Percentiles rank a stretch among this genome's conserved stretches.
These are phyloP conservation scores for Caradrina kadenii DNA, from an alignment of 2,888 invertebrate genomes.

Conservation along the genomic window DNA sequence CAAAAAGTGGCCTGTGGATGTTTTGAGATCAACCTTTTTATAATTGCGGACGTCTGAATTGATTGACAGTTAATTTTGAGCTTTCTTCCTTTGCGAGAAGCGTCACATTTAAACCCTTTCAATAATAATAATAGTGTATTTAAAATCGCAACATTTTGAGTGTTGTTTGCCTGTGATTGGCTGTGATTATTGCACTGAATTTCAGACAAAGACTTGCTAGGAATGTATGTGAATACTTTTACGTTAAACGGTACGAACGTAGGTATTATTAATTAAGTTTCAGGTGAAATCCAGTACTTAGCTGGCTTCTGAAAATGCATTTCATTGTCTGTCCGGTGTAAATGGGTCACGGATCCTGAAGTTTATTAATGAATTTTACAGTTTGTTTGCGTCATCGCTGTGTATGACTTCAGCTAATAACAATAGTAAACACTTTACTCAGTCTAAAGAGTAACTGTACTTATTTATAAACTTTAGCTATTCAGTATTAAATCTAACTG, in stretches of 20 bases:
- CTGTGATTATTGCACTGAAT: constrained; percentile 22
- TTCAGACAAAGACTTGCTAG: constrained; percentile 6
- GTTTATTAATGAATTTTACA: constrained; percentile 32
- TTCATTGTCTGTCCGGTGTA: constrained; percentile 29
- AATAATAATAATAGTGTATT: constrained; percentile 31
- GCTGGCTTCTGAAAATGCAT: constrained; percentile 31
- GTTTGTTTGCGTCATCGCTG: constrained; percentile 29
- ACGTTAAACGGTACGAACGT: neutral
- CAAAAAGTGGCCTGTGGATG: constrained; percentile 80
- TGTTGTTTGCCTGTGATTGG: constrained; percentile 25
- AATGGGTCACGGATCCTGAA: constrained; percentile 39
- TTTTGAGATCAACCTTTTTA: constrained; percentile 77
- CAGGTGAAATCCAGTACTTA: constrained; percentile 15
- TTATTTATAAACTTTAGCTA: neutral
- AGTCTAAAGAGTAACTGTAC: neutral
- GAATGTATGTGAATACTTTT: constrained; percentile 6
- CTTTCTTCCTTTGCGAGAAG: constrained; percentile 56
- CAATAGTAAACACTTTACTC: neutral
- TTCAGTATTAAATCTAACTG: neutral
- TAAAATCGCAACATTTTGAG: constrained; percentile 26
- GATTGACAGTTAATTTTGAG: constrained; percentile 68
- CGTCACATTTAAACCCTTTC: constrained; percentile 47
- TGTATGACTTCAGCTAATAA: neutral
- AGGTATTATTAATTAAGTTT: constrained; percentile 19
- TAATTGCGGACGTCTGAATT: constrained; percentile 67